These are phyloP conservation scores for Nycticryphes semicollaris DNA, from an alignment of 2,113 vertebrate genomes.

Conservation along the genomic window DNA sequence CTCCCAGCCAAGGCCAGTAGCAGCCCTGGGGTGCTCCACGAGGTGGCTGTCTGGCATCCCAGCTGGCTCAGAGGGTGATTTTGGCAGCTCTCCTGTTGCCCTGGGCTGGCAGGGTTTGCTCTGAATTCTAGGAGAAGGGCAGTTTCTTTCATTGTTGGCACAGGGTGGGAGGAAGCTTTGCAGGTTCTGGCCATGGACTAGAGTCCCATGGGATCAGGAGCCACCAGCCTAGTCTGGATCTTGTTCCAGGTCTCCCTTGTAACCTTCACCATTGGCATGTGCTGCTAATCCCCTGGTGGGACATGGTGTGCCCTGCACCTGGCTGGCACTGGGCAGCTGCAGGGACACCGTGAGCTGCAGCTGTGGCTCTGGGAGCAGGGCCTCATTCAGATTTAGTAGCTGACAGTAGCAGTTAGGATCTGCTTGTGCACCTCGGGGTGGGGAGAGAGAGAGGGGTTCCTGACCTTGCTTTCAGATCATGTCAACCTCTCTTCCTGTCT, in stretches of 20 bases:
- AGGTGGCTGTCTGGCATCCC: background rate
- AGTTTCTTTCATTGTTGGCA: background rate
- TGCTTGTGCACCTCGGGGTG: background rate
- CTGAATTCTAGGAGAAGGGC: background rate
- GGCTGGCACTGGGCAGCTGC: background rate
- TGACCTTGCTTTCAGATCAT: background rate
- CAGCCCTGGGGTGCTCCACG: background rate
- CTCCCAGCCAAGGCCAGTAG: background rate
- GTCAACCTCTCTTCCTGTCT: background rate
- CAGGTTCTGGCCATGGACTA: rapidly evolving
- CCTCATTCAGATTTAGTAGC: background rate
- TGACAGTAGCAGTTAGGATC: background rate
- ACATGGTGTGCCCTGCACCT: rapidly evolving
- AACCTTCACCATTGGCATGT: background rate
- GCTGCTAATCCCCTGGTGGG: background rate
- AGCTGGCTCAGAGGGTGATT: rapidly evolving
- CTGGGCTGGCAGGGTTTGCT: background rate
- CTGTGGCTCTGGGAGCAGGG: background rate
- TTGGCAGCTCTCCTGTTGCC: background rate
- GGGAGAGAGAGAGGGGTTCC: background rate
- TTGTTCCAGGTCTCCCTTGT: background rate
- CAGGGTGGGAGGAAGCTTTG: background rate
- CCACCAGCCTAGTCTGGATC: background rate
- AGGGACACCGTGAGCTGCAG: background rate
- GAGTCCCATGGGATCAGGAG: background rate